Percentiles rank a stretch among this genome's conserved stretches.
Conservation (phyloP, 2,113 vertebrate species). For the Coreoperca whiteheadi region DNA sequence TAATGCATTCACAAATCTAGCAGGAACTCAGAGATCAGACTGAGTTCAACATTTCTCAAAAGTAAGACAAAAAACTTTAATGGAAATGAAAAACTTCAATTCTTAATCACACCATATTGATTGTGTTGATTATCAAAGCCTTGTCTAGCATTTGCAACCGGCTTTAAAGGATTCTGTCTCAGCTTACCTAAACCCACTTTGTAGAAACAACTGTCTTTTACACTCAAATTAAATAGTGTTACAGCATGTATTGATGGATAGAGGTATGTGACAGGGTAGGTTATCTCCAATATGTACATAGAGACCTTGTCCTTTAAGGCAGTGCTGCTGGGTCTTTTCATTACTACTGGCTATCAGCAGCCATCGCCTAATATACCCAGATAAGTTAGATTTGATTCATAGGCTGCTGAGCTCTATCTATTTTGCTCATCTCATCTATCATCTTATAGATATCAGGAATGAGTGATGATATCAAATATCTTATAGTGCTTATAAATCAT, state of each 20-base stretch:
- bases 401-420: slow-evolving; percentile 64
- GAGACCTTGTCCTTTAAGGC: slow-evolving; percentile 28
- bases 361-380: slow-evolving; percentile 62
- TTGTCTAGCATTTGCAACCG: not conserved
- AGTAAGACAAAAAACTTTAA: slow-evolving; percentile 13
- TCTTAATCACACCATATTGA: slow-evolving; percentile 19
- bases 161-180: slow-evolving; percentile 30
- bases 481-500: slow-evolving; percentile 65
- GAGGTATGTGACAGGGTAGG: slow-evolving; percentile 18
- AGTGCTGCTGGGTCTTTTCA: slow-evolving; percentile 48
- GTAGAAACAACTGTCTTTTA: slow-evolving; percentile 8
- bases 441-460: slow-evolving; percentile 56
- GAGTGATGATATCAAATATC: slow-evolving; percentile 63
- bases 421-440: slow-evolving; percentile 65
- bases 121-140: slow-evolving; percentile 5
- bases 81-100: not conserved
- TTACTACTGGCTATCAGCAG: slow-evolving; percentile 55
- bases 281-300: slow-evolving; percentile 50
- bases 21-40: slow-evolving; percentile 25
- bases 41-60: slow-evolving; percentile 9
- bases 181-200: slow-evolving; percentile 21
- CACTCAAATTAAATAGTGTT: not conserved
- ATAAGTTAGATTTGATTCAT: slow-evolving; percentile 75
- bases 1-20: slow-evolving; percentile 9
- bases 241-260: slow-evolving; percentile 25